Percentiles rank a stretch among this genome's conserved stretches.
Conservation (phyloP, 2,113 vertebrate genomes). For the Vimba vimba region DNA sequence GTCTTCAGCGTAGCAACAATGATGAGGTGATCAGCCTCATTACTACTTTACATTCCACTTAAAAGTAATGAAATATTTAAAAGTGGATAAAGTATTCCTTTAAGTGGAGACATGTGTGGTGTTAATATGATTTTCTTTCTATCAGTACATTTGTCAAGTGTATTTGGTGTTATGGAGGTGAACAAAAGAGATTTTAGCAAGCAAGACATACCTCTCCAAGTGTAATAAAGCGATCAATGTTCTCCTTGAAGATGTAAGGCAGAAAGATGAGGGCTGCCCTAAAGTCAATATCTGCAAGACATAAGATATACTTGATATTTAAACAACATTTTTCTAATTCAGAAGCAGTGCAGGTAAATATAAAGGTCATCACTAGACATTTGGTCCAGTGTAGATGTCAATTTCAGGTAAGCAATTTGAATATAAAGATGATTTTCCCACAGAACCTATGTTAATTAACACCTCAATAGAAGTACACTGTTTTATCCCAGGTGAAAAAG, state of each 20-base stretch:
- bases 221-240: constrained; percentile 23
- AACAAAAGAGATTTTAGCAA: constrained; percentile 4
- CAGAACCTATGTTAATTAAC: neutral
- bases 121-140: neutral
- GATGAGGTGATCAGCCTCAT: neutral
- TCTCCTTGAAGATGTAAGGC: constrained; percentile 19
- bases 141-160: neutral
- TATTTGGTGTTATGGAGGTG: constrained; percentile 6
- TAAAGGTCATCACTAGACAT: neutral
- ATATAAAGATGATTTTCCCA: neutral
- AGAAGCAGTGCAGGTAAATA: constrained; percentile 6
- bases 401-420: neutral
- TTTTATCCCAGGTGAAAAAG: neutral
- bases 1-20: neutral
- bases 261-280: constrained; percentile 12
- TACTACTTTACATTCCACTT: neutral
- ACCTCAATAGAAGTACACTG: neutral
- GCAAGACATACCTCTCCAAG: neutral
- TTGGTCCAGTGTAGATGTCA: neutral
- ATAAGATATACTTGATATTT: constrained; percentile 15
- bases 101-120: neutral
- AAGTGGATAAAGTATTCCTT: neutral
- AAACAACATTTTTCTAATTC: neutral
- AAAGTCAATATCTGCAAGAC: constrained; percentile 19
- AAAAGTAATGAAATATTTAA: too few relatives aligned